Conservation (phyloP, 2,888 invertebrate species). For the Eristalis intricaria region DNA sequence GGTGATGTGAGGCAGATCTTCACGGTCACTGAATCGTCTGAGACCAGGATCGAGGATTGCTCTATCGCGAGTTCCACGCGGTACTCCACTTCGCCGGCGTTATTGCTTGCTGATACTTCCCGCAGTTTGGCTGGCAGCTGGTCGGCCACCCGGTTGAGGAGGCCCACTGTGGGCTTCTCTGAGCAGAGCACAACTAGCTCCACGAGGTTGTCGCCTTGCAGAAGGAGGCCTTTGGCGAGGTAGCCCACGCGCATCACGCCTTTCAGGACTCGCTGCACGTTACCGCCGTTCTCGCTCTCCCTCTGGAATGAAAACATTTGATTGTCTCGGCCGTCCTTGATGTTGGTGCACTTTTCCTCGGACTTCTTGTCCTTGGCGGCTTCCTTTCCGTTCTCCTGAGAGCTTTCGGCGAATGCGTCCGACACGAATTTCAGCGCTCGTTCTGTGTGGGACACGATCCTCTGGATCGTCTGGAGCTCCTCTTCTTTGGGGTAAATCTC, state of each 20-base stretch:
- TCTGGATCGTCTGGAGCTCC: constrained; percentile 94
- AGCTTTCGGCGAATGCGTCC: constrained; percentile 89
- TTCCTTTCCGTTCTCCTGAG: constrained; percentile 75
- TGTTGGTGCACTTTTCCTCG: constrained; percentile 82
- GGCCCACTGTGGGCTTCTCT: constrained; percentile 94
- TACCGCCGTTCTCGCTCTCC: constrained; percentile 84
- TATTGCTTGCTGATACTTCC: constrained; percentile 87
- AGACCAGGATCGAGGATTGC: constrained; percentile 92
- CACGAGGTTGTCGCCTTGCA: constrained; percentile 94
- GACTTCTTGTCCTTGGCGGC: constrained; percentile 79
- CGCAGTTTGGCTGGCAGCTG: constrained; percentile 91
- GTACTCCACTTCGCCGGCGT: constrained; percentile 83
- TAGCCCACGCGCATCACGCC: constrained; percentile 98
- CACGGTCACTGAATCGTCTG: constrained; percentile 90
- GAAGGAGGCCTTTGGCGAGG: constrained; percentile 91
- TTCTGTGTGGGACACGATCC: constrained; percentile 95
- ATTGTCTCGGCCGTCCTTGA: constrained; percentile 89
- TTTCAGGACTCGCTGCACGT: constrained; percentile 88
- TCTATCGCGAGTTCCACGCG: constrained; percentile 91
- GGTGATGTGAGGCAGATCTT: constrained; percentile 96
- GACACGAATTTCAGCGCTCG: constrained; percentile 96
- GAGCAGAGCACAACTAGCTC: constrained; percentile 97
- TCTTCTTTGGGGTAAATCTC: constrained; percentile 96
- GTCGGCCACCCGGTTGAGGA: constrained; percentile 93
- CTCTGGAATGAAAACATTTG: constrained; percentile 89